Evolutionary conservation across 2,888 invertebrate genomes (phyloP).

Genomic region (Noctua janthe): DNA sequence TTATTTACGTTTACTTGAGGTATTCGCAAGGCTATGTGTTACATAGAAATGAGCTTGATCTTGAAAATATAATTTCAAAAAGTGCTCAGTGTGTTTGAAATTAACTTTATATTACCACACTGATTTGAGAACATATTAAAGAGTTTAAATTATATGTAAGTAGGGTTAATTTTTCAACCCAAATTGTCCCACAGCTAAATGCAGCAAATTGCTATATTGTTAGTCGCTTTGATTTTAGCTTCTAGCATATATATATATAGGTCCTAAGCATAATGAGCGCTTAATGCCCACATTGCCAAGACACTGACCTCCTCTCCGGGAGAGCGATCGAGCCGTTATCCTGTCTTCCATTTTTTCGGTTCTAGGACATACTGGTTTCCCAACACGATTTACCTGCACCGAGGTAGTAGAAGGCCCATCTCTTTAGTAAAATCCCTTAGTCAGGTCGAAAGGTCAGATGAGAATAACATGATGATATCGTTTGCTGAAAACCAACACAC

Average conservation of each 20-base stretch:
- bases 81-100: slow-evolving; percentile 13
- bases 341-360: background rate
- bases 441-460: background rate
- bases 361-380: background rate
- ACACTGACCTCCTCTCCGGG: background rate
- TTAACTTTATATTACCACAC: slow-evolving; percentile 7
- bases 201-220: background rate
- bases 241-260: too few species aligned
- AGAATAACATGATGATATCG: background rate
- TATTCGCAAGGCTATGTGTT: background rate
- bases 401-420: background rate
- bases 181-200: background rate
- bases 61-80: slow-evolving; percentile 11
- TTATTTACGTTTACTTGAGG: slow-evolving; percentile 28
- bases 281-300: background rate
- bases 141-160: background rate
- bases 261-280: background rate
- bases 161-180: background rate
- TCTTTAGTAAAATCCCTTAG: background rate
- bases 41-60: slow-evolving; percentile 26
- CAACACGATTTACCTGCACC: background rate
- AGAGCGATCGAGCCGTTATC: background rate
- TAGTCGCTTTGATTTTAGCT: background rate
- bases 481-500: background rate
- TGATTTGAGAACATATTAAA: background rate